Evolutionary conservation across 2,888 invertebrate genomes (phyloP).

Genomic region (Cecidostiba fungosa): DNA sequence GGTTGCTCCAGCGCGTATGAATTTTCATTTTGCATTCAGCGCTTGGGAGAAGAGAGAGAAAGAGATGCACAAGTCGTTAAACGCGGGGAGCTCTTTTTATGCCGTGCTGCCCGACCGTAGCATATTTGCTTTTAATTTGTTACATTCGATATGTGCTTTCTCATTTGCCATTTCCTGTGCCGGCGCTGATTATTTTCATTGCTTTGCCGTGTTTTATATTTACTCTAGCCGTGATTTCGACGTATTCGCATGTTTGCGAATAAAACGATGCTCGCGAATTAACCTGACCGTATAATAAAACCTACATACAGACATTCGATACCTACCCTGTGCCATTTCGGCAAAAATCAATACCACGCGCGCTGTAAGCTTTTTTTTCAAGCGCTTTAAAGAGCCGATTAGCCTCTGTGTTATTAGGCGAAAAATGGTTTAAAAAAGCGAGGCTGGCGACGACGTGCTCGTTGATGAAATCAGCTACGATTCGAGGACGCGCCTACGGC

Average conservation of each 20-base stretch:
- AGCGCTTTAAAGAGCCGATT: background rate
- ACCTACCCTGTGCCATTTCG: too few relatives aligned
- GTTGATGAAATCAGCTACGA: conserved; percentile 30
- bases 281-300: too few relatives aligned
- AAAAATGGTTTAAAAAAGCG: background rate
- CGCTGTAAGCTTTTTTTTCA: background rate
- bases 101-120: background rate
- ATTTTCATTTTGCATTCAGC: conserved; percentile 52
- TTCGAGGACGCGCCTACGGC: background rate
- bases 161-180: conserved; percentile 6
- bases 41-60: conserved; percentile 9
- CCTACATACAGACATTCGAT: too few relatives aligned
- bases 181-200: background rate
- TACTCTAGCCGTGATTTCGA: background rate
- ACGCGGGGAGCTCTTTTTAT: background rate
- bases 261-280: background rate
- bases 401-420: background rate
- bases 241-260: background rate
- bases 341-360: too few relatives aligned
- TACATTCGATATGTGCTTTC: background rate
- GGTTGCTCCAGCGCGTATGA: conserved; percentile 21
- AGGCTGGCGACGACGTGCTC: conserved; percentile 3
- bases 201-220: background rate
- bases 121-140: conserved; percentile 53
- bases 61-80: conserved; percentile 24